Conservation (phyloP, 2,113 vertebrate genomes). For the Melanostigma gelatinosum region DNA sequence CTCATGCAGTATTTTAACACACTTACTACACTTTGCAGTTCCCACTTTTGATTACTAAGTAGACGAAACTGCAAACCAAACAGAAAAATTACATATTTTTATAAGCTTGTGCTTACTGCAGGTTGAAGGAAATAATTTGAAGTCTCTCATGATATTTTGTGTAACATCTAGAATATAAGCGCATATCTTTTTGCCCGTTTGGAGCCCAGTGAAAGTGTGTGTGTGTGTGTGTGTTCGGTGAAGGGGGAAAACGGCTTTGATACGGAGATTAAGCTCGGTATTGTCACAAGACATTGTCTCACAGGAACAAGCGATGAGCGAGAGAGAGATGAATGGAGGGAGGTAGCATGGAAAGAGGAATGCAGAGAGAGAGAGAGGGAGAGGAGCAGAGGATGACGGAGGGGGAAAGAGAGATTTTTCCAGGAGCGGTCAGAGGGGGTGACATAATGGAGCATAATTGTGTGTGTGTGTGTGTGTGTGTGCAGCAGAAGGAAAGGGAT, state of each 20-base stretch:
- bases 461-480: slow-evolving; percentile 17
- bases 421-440: slow-evolving; percentile 90
- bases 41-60: background rate
- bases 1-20: background rate
- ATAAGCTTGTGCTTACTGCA: background rate
- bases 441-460: slow-evolving; percentile 91
- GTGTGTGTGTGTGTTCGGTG: slow-evolving; percentile 84
- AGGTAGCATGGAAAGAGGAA: slow-evolving; percentile 24
- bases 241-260: slow-evolving; percentile 99
- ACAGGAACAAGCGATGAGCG: slow-evolving; percentile 87
- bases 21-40: background rate
- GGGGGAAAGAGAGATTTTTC: slow-evolving; percentile 85
- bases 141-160: background rate
- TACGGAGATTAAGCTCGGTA: slow-evolving; percentile 97
- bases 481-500: slow-evolving; percentile 56
- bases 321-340: slow-evolving; percentile 50
- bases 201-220: slow-evolving; percentile 58
- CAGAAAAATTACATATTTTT: background rate
- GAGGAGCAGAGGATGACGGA: slow-evolving; percentile 74
- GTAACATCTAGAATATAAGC: background rate
- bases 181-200: background rate
- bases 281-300: slow-evolving; percentile 99
- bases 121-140: background rate
- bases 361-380: slow-evolving; percentile 31
- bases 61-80: background rate